These are phyloP conservation scores for Tympanoctomys barrerae DNA, from an alignment of 2,797 vertebrate genomes.

Conservation along the genomic window DNA sequence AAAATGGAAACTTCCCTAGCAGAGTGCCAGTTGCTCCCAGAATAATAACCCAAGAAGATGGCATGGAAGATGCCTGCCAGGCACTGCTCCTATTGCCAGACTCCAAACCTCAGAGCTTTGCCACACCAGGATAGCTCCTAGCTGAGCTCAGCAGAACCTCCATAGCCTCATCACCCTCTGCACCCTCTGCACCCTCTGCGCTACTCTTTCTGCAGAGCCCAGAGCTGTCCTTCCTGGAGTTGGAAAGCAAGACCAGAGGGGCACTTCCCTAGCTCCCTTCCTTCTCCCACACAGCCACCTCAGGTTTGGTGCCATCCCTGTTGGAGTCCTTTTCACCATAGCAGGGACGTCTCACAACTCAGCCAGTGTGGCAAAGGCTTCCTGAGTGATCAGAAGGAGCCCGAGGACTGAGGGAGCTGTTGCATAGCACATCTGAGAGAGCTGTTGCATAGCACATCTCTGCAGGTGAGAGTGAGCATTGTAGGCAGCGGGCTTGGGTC, in stretches of 20 bases:
- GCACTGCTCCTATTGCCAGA: neutral
- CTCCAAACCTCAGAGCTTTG: neutral
- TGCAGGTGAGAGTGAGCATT: neutral
- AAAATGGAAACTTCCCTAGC: neutral
- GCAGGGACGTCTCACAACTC: neutral
- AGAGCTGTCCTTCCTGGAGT: neutral
- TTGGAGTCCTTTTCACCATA: neutral
- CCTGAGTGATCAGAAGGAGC: neutral
- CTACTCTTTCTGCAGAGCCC: neutral
- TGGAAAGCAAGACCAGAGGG: neutral
- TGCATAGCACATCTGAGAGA: neutral
- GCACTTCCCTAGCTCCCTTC: neutral
- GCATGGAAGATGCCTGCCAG: neutral
- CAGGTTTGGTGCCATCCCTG: neutral
- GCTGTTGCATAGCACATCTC: neutral
- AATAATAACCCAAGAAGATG: neutral
- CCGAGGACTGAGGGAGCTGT: neutral
- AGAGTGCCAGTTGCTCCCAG: neutral
- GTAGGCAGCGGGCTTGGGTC: neutral
- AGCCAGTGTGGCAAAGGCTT: neutral
- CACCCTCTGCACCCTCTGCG: accelerated
- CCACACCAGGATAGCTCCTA: accelerated
- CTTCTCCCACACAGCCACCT: neutral
- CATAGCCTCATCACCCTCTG: neutral
- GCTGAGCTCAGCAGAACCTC: neutral